Percentiles rank a stretch among this genome's conserved stretches.
Conservation (phyloP, 1,140 invertebrate genomes). For the Tetranychus urticae region DNA sequence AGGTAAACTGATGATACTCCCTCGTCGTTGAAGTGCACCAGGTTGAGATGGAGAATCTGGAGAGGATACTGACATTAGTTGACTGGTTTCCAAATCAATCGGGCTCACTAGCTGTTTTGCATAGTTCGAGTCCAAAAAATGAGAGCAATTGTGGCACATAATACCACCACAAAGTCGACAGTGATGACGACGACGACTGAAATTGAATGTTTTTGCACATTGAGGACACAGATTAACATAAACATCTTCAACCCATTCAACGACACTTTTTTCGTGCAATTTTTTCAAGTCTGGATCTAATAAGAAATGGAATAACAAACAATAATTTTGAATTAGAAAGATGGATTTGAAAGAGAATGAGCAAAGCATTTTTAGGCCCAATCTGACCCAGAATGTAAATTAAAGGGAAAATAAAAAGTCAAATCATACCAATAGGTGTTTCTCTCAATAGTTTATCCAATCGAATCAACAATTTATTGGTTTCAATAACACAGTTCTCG, state of each 20-base stretch:
- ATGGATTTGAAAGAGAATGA: not conserved
- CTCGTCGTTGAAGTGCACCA: conserved; percentile 9
- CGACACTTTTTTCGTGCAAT: conserved; percentile 44
- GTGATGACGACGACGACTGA: conserved; percentile 76
- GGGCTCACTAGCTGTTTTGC: conserved; percentile 41
- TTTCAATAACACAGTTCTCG: conserved; percentile 71
- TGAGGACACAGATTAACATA: conserved; percentile 69
- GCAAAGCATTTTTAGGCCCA: not conserved
- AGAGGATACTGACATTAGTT: not conserved
- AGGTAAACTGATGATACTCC: conserved; percentile 19
- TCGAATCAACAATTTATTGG: conserved; percentile 80
- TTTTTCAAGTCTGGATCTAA: conserved; percentile 1
- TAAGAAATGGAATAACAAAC: not conserved
- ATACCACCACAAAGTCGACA: conserved; percentile 85
- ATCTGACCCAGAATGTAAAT: not conserved
- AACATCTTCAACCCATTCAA: conserved; percentile 75
- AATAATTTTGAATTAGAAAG: not conserved
- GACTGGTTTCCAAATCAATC: not conserved
- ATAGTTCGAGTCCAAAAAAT: conserved; percentile 53
- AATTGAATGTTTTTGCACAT: conserved; percentile 64
- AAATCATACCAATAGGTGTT: conserved; percentile 27
- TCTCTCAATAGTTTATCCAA: conserved; percentile 69
- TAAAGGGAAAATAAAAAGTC: not conserved
- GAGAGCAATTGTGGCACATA: conserved; percentile 78
- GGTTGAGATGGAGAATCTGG: not conserved